Base-by-base conservation (phyloP, 2,888 invertebrate genomes). In the Lypha dubia region DNA sequence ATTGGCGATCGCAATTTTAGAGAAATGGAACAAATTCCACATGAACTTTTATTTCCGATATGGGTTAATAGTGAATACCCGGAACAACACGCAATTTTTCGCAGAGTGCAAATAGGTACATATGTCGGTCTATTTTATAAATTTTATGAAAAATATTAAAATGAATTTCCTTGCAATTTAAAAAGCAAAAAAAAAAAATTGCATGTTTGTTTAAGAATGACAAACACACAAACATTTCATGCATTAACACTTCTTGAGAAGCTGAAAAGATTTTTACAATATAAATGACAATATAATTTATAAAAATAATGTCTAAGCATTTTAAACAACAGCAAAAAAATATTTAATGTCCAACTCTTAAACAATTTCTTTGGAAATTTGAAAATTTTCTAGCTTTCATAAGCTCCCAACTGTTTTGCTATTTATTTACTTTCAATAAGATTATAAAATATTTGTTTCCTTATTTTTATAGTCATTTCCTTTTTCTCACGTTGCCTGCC, bases 401-500 rank as follows among this genome's bases (percentile, higher is more conserved):
- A 28, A 28, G 53, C 24, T 53, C 24, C 1, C 15, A 28, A 53
- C n/a, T 53, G 28, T 53, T 15, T 15, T 6, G 53, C 15, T 15
- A 15, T 53, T 53, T 6, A 11, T 28, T 53, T 22, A 11, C n/a
- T 28, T 53, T 3, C 11, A 17, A 8, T 1, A 22, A 11, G 8
- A 22, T 11, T 49, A 7, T 49, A 9, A 8, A 17, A 9, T 11
- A 20, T 49, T 49, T 20, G 2, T 22, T 17, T 49, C 7, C 8
- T 7, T 11, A 4, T 49, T 22, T 53, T 53, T 28, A 24, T 53
- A 6, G 15, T 53, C 17, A 2, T n/a, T 44, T 20, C 7, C 5
- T 5, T 41, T 58, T 62, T 60, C 51, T 60, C 62, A 62, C 65
- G 63, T 65, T 65, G 49, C n/a, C n/a, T n/a, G 53, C 63, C 41